Evolutionary conservation across 2,113 vertebrate species (phyloP).

Genomic region (Aphelocoma coerulescens): DNA sequence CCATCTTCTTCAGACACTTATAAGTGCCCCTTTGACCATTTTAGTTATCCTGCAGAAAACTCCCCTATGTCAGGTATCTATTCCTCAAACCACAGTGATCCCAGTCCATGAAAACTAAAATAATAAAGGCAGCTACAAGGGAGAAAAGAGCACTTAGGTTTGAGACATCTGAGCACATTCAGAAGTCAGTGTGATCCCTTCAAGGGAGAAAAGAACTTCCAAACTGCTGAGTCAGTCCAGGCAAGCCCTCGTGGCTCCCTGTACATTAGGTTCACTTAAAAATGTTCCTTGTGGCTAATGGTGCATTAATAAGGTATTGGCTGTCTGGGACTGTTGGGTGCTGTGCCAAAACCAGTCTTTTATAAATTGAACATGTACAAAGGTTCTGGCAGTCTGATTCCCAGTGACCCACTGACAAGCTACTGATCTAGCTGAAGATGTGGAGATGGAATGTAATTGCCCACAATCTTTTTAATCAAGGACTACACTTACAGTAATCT

Average conservation of each 20-base stretch:
- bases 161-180: neutral
- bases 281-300: conserved; percentile 13
- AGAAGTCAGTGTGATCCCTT: neutral
- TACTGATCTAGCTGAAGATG: neutral
- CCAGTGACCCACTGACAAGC: conserved; percentile 27
- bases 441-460: conserved; percentile 30
- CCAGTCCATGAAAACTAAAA: neutral
- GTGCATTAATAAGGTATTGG: neutral
- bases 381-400: conserved; percentile 26
- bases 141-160: neutral
- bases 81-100: neutral
- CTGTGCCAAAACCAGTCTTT: conserved; percentile 11
- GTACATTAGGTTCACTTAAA: neutral
- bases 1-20: neutral
- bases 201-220: neutral
- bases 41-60: neutral
- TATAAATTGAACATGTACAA: conserved; percentile 11
- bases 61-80: neutral
- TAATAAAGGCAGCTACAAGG: neutral
- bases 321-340: neutral
- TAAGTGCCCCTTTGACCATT: neutral
- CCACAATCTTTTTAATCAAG: conserved; percentile 42
- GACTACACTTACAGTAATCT: conserved; percentile 15
- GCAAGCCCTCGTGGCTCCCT: neutral
- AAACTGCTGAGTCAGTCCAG: conserved; percentile 27